Conservation (phyloP, 2,113 vertebrate species). For the Rhineura floridana region DNA sequence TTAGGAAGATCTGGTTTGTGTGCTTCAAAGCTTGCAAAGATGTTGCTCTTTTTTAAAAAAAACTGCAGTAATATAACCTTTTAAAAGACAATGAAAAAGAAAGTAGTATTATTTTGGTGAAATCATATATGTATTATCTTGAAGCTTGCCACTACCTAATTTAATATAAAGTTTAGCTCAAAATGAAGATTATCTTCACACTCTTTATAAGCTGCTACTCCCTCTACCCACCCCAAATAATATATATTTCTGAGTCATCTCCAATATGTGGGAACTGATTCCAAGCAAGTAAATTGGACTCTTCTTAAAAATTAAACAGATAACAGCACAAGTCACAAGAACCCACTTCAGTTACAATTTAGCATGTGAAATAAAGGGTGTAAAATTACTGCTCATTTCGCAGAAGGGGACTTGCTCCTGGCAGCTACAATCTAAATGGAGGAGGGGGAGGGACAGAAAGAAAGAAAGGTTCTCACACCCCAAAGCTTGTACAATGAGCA, state of each 20-base stretch:
- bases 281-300: background rate
- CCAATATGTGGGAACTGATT: background rate
- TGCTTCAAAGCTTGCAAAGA: slow-evolving; percentile 41
- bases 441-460: too few relatives aligned
- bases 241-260: fast-evolving
- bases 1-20: slow-evolving; percentile 37
- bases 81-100: background rate
- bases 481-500: too few relatives aligned
- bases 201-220: background rate
- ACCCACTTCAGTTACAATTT: background rate
- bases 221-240: background rate
- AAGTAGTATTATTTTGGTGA: background rate
- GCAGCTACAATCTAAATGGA: background rate
- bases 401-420: background rate
- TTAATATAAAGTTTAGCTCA: background rate
- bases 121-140: slow-evolving; percentile 16
- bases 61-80: slow-evolving; percentile 29
- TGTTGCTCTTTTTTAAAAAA: slow-evolving; percentile 42
- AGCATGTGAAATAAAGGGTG: background rate
- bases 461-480: too few relatives aligned
- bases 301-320: background rate
- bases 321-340: background rate
- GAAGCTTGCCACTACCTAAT: background rate
- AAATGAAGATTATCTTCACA: background rate
- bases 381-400: background rate